Evolutionary conservation across 2,113 vertebrate species (phyloP).

Genomic region (Anhinga rufa): DNA sequence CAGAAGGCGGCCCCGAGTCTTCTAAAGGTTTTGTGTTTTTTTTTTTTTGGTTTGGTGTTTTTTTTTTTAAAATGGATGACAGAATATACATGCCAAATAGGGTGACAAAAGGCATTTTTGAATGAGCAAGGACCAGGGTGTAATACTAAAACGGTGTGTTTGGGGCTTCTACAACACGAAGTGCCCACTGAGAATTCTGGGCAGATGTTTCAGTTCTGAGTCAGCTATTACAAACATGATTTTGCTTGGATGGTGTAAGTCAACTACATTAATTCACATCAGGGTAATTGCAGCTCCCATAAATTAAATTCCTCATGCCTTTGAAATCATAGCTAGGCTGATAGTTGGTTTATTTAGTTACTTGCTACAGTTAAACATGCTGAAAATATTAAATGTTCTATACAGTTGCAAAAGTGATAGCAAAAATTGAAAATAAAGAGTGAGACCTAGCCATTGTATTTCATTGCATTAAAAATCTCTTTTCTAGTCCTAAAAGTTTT

Average conservation of each 20-base stretch:
- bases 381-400: background rate
- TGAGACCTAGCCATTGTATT: background rate
- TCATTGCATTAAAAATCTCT: background rate
- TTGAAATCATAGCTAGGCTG: background rate
- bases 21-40: background rate
- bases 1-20: background rate
- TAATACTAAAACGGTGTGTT: background rate
- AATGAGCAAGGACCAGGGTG: background rate
- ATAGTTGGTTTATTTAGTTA: background rate
- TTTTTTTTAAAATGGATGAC: background rate
- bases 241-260: conserved; percentile 10
- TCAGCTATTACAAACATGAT: conserved; percentile 21
- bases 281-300: conserved; percentile 17
- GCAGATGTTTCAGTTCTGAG: conserved; percentile 43
- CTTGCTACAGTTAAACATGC: background rate
- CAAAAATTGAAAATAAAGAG: background rate
- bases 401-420: background rate
- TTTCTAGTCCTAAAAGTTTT: background rate
- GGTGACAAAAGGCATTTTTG: background rate
- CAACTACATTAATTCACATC: conserved; percentile 27
- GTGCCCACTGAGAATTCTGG: background rate
- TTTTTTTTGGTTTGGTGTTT: too few relatives aligned
- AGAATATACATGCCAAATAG: background rate
- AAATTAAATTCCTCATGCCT: conserved; percentile 15
- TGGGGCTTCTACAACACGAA: background rate